Evolutionary conservation across 2,797 vertebrate species (phyloP).

Genomic region (Centropyge bicolor): DNA sequence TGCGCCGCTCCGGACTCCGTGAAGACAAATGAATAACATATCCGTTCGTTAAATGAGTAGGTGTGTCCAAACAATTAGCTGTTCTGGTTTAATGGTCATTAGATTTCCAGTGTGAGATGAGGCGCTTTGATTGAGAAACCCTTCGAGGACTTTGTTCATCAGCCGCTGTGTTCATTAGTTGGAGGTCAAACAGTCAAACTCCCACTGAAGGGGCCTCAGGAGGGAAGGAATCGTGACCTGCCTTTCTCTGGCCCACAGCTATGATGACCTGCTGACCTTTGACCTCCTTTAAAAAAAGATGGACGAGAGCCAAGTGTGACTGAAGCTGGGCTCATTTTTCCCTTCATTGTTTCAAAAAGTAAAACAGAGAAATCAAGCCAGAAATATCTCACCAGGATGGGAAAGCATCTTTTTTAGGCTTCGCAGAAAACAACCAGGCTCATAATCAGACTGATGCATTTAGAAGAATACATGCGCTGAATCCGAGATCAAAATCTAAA

Average conservation of each 20-base stretch:
- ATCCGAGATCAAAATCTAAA: background rate
- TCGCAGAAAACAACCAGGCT: background rate
- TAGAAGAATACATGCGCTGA: background rate
- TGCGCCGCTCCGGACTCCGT: slow-evolving; percentile 1
- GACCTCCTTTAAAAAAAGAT: background rate
- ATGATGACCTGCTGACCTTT: slow-evolving; percentile 44
- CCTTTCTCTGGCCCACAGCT: background rate
- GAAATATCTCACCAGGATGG: too few species aligned
- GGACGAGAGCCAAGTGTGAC: background rate
- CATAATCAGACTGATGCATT: background rate
- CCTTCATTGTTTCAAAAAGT: background rate
- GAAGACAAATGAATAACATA: slow-evolving; percentile 28
- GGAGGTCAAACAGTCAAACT: slow-evolving; percentile 49
- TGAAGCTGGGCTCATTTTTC: background rate
- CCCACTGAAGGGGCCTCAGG: slow-evolving; percentile 23
- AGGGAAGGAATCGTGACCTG: slow-evolving; percentile 17
- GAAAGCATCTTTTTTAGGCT: background rate
- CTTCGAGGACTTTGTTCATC: slow-evolving; percentile 43
- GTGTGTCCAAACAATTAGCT: slow-evolving; percentile 48
- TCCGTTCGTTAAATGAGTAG: slow-evolving; percentile 38
- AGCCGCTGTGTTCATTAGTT: slow-evolving; percentile 53
- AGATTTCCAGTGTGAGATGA: slow-evolving; percentile 27
- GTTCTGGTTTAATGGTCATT: slow-evolving; percentile 32
- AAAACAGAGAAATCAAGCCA: background rate
- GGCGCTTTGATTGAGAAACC: slow-evolving; percentile 43